Percentiles rank a stretch among this genome's conserved stretches.
Conservation (phyloP, 2,888 invertebrate genomes). For the Gnatocerus cornutus region DNA sequence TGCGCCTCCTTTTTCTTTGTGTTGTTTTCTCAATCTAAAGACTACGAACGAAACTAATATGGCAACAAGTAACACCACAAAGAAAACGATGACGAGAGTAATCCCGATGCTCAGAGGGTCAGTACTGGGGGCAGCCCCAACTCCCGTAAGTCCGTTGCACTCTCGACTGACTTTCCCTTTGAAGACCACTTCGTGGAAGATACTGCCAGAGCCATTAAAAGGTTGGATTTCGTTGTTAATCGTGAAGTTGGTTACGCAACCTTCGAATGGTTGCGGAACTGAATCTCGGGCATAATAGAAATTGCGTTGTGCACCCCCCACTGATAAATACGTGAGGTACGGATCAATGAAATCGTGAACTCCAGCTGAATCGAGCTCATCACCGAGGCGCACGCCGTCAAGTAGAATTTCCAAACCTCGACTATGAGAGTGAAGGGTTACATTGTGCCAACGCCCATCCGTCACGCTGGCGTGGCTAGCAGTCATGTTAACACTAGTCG, state of each 20-base stretch:
- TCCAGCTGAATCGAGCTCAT: constrained; percentile 89
- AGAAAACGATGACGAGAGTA: constrained; percentile 94
- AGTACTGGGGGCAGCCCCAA: constrained; percentile 84
- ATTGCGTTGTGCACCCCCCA: constrained; percentile 84
- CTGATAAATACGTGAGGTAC: constrained; percentile 84
- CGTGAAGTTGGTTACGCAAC: constrained; percentile 91
- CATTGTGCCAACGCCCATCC: constrained; percentile 93
- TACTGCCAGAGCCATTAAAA: constrained; percentile 89
- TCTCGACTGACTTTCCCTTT: constrained; percentile 84
- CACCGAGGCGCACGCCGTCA: constrained; percentile 82
- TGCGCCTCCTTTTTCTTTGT: constrained; percentile 86
- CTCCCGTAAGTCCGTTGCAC: constrained; percentile 84
- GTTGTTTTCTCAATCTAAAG: constrained; percentile 89
- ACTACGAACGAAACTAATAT: constrained; percentile 94
- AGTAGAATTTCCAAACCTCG: constrained; percentile 82
- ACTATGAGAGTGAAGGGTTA: constrained; percentile 82
- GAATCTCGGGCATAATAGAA: constrained; percentile 74
- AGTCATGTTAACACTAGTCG: constrained; percentile 88
- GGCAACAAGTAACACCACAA: constrained; percentile 90
- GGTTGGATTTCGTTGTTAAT: constrained; percentile 93
- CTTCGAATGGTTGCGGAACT: constrained; percentile 82
- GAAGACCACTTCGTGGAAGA: constrained; percentile 81
- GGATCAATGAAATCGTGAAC: constrained; percentile 95
- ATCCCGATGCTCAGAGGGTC: constrained; percentile 94
- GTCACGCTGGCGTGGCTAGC: constrained; percentile 78